Percentiles rank a stretch among this genome's conserved stretches.
phyloP scores from a whole-genome alignment of 1,140 invertebrate species.

The Temnothorax nylanderi region DNA sequence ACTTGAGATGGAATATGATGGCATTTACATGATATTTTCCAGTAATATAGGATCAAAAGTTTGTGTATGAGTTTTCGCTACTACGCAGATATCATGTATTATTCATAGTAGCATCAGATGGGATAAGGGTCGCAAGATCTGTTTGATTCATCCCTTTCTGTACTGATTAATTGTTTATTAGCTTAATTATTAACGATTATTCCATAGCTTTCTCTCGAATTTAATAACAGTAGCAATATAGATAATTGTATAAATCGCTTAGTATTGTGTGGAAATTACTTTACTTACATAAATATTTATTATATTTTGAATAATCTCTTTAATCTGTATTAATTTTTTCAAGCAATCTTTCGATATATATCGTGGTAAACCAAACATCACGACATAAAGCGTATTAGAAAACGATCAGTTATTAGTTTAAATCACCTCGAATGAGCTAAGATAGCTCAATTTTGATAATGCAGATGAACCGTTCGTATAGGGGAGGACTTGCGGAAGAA shows the following conservation, averaged over 20 bases:
- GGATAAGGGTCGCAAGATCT: constrained; percentile 30
- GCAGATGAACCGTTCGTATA: neutral
- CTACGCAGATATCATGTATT: constrained; percentile 26
- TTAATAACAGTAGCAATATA: neutral
- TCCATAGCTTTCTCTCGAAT: neutral
- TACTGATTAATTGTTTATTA: constrained; percentile 56
- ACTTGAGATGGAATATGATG: neutral
- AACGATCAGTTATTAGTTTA: neutral
- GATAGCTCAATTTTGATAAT: constrained; percentile 4
- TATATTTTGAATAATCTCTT: neutral
- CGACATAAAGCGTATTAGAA: neutral
- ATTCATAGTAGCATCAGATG: constrained; percentile 49
- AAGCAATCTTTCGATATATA: neutral
- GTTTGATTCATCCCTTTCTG: neutral
- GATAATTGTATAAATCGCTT: neutral
- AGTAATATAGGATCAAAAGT: neutral
- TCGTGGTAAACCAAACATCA: neutral
- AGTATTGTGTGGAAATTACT: neutral
- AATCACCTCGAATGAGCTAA: neutral
- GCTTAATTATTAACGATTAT: constrained; percentile 49
- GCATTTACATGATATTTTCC: neutral
- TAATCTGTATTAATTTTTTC: neutral
- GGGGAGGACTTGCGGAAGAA: neutral
- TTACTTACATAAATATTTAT: neutral
- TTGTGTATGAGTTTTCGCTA: neutral